These are phyloP conservation scores for Scaptomyza polygonia DNA, from an alignment of 2,888 invertebrate genomes.

Conservation along the genomic window DNA sequence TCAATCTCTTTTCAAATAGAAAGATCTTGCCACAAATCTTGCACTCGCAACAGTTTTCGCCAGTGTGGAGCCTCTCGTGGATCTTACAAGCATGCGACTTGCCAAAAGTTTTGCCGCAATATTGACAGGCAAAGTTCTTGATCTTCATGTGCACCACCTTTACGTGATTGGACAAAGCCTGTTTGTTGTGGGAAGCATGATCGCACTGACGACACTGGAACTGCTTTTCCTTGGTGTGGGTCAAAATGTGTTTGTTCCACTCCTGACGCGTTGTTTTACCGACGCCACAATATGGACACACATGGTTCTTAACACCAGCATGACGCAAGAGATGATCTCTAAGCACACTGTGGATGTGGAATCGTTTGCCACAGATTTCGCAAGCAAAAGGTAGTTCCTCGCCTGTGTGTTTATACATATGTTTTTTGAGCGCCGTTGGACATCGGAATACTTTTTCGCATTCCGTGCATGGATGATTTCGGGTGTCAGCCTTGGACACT, in stretches of 20 bases:
- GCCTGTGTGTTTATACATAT: conserved; percentile 83
- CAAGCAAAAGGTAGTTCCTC: conserved; percentile 81
- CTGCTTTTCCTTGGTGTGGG: conserved; percentile 82
- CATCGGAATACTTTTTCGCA: conserved; percentile 83
- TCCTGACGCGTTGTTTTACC: conserved; percentile 82
- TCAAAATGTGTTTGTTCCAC: conserved; percentile 82
- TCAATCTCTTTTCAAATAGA: conserved; percentile 80
- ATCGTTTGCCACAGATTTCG: conserved; percentile 81
- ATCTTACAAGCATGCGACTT: conserved; percentile 82
- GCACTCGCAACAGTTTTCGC: conserved; percentile 81
- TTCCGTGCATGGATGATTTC: conserved; percentile 79
- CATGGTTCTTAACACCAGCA: conserved; percentile 83
- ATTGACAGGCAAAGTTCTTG: conserved; percentile 81
- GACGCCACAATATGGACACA: conserved; percentile 83
- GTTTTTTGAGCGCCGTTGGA: conserved; percentile 81
- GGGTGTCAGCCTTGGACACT: conserved; percentile 64
- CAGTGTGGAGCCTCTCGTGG: conserved; percentile 80
- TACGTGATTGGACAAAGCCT: conserved; percentile 79
- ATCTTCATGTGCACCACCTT: conserved; percentile 82
- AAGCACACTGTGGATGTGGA: conserved; percentile 82
- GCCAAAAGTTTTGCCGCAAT: conserved; percentile 82
- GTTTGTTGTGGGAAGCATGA: conserved; percentile 82
- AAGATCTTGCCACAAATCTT: conserved; percentile 81
- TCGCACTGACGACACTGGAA: conserved; percentile 81
- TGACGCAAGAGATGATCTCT: conserved; percentile 82